Conservation (phyloP, 2,797 vertebrate species). For the Syngnathus acus region DNA sequence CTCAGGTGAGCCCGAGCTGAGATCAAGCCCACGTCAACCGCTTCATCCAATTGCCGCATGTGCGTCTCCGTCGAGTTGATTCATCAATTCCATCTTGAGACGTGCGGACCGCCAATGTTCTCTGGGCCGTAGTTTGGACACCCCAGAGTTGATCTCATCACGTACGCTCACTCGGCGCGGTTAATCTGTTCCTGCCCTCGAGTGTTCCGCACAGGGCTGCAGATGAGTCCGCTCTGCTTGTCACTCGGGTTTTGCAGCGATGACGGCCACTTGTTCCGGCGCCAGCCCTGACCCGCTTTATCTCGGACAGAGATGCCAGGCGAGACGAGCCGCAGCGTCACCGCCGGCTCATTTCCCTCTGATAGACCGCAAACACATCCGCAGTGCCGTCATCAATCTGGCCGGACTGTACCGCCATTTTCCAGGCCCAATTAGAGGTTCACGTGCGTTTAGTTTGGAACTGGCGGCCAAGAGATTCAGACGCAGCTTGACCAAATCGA, state of each 20-base stretch:
- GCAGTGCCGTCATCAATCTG: slow-evolving; percentile 67
- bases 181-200: slow-evolving; percentile 46
- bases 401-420: slow-evolving; percentile 57
- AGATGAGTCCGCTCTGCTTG: slow-evolving; percentile 41
- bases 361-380: slow-evolving; percentile 70
- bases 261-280: slow-evolving; percentile 63
- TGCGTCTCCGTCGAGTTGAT: slow-evolving; percentile 19
- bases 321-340: slow-evolving; percentile 42
- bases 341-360: slow-evolving; percentile 71
- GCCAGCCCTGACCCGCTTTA: slow-evolving; percentile 55
- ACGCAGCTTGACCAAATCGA: slow-evolving; percentile 57
- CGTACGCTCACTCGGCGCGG: slow-evolving; percentile 42
- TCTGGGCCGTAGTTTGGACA: background rate
- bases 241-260: slow-evolving; percentile 59
- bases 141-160: slow-evolving; percentile 35
- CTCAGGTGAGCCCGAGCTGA: slow-evolving; percentile 58
- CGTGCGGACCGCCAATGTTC: too few species aligned
- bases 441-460: slow-evolving; percentile 49
- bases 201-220: slow-evolving; percentile 35
- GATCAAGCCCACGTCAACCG: background rate
- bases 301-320: slow-evolving; percentile 48
- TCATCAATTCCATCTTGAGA: background rate
- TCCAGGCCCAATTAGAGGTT: slow-evolving; percentile 62
- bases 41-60: background rate
- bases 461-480: slow-evolving; percentile 48